Conservation (phyloP, 1,140 invertebrate genomes). For the Mactra quadrangularis region DNA sequence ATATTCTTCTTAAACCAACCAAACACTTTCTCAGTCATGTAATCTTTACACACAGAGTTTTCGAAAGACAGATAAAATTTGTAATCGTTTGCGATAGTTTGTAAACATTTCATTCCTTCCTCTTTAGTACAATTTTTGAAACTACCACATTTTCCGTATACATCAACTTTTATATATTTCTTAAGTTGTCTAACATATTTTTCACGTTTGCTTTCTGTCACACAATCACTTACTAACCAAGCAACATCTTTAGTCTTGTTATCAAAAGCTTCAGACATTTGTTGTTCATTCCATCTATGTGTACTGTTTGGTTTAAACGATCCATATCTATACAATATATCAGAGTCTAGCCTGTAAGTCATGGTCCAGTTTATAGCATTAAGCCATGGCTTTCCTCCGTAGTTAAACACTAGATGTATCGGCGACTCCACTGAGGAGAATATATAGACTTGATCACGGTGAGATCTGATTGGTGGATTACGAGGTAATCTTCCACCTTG, state of each 20-base stretch:
- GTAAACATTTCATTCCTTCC: constrained; percentile 11
- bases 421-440: constrained; percentile 29
- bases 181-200: constrained; percentile 85
- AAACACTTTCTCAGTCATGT: constrained; percentile 50
- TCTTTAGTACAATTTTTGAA: constrained; percentile 43
- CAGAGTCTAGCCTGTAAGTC: constrained; percentile 36
- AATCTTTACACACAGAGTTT: constrained; percentile 38
- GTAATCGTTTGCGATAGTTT: constrained; percentile 24
- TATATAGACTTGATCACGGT: constrained; percentile 10
- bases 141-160: constrained; percentile 86
- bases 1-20: constrained; percentile 13
- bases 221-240: constrained; percentile 88
- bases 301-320: neutral
- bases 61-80: constrained; percentile 49
- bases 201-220: constrained; percentile 84
- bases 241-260: constrained; percentile 80
- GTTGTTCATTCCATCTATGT: neutral
- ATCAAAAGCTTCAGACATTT: neutral
- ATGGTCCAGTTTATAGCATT: constrained; percentile 38
- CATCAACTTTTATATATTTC: constrained; percentile 85
- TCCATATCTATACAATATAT: constrained; percentile 28
- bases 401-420: constrained; percentile 6
- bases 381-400: neutral
- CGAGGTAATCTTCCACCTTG: constrained; percentile 9
- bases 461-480: constrained; percentile 3